Evolutionary conservation across 2,888 invertebrate genomes (phyloP), one percentile per base, ranked within the genome.

Genomic region (Esperia sulphurella): DNA sequence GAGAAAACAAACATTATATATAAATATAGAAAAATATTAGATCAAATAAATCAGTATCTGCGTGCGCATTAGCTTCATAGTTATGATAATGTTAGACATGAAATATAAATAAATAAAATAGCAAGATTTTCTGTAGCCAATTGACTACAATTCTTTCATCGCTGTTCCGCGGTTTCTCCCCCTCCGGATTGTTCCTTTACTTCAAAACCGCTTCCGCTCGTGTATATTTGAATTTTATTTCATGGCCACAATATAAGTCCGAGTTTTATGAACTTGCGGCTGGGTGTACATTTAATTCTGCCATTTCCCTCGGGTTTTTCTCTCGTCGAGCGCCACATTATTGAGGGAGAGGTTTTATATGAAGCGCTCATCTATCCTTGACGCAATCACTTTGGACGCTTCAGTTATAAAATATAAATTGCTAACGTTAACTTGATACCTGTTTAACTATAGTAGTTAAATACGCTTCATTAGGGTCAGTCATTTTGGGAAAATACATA

Each of bases 201-300:
- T 47, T 38, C 10, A 31, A 31, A 42, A 45, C 51, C 46, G 52
- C 53, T 49, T 46, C 53, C 48, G 57, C 56, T 51, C 49, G 43
- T 48, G 28, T 28, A 43, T 46, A 35, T 45, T 41, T 53, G 47
- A 46, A 45, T 54, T 48, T 49, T 48, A 57, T 57, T 58, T 58
- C 57, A 63, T 71, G 70, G 71, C 65, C 61, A 63, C 66, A 68
- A 69, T 59, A 55, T 60, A 65, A 63, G 63, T 68, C 68, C 63
- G 52, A 56, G 68, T 65, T 68, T 63, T 61, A 62, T 63, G 65
- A 61, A 62, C 60, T 60, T 48, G 65, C 58, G 57, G 65, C 55
- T 55, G 56, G 59, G 61, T 59, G 63, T 71, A 68, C 70, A 68
- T 74, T 77, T 75, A 75, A 77, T 74, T 75, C 65, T 54, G 61